These are phyloP conservation scores for Carposina sasakii DNA, from an alignment of 1,140 invertebrate species.

Conservation along the genomic window DNA sequence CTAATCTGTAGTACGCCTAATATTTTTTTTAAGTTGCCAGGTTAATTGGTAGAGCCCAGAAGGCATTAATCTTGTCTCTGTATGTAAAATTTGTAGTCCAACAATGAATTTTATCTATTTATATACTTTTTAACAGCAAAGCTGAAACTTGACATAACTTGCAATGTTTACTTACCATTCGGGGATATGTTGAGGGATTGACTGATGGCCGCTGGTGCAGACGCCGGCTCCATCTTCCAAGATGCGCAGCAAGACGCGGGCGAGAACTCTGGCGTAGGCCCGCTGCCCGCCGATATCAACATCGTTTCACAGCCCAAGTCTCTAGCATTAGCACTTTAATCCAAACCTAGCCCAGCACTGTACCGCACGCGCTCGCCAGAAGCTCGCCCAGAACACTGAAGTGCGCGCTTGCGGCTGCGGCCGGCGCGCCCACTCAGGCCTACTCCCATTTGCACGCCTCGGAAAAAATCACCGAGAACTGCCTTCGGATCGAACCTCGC, in stretches of 20 bases:
- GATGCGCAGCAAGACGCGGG: conserved; percentile 69
- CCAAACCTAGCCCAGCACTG: conserved; percentile 47
- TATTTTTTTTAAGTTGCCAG: no score
- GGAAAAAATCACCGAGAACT: conserved; percentile 68
- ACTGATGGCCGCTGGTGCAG: conserved; percentile 54
- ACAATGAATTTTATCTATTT: no score
- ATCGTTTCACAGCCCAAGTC: conserved; percentile 62
- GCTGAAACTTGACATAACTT: no score
- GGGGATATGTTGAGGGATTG: conserved; percentile 62
- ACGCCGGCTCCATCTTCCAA: conserved; percentile 72
- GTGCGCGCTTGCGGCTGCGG: conserved; percentile 63
- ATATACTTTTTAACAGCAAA: no score
- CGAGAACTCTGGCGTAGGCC: conserved; percentile 69
- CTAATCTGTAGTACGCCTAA: no score
- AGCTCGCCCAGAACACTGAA: conserved; percentile 71
- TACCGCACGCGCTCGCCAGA: conserved; percentile 62
- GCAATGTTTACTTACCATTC: conserved; percentile 67
- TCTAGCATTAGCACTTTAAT: conserved; percentile 23
- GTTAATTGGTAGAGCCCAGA: no score
- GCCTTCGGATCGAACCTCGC: conserved; percentile 58
- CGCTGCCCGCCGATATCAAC: conserved; percentile 71
- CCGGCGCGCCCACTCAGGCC: conserved; percentile 67
- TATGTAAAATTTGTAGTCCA: no score
- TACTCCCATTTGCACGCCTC: conserved; percentile 70
- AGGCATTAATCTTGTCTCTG: no score